A percentile compares a stretch with the other conserved stretches of the same genome.
Evolutionary conservation across 2,113 vertebrate species (phyloP).

Genomic region (Gorsachius goisagi): DNA sequence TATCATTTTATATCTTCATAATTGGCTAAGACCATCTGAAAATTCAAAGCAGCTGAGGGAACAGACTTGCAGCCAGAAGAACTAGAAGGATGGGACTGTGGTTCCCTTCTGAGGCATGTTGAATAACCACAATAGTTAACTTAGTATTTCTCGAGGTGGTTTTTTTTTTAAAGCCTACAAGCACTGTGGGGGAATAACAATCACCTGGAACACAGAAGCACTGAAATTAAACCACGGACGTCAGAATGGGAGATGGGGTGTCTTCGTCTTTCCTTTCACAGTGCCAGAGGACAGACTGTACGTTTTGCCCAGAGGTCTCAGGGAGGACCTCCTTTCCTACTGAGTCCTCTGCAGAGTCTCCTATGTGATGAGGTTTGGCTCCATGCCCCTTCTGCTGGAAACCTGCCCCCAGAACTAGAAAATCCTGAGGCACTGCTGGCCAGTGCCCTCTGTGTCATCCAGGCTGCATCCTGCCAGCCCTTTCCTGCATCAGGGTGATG

Average conservation of each 20-base stretch:
- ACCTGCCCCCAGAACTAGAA: background rate
- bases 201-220: background rate
- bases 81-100: background rate
- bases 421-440: background rate
- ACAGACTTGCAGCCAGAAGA: background rate
- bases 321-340: background rate
- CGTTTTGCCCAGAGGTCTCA: background rate
- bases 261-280: background rate
- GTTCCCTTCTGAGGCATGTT: background rate
- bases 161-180: background rate
- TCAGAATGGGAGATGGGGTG: background rate
- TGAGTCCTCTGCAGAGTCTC: background rate
- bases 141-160: background rate
- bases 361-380: background rate
- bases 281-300: background rate
- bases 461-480: background rate
- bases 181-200: background rate
- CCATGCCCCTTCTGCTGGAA: background rate
- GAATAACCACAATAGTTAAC: background rate
- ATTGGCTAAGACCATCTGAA: slow-evolving; percentile 21
- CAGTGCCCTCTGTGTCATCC: background rate
- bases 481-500: background rate
- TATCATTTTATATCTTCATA: slow-evolving; percentile 57
- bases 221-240: background rate
- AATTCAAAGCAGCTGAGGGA: slow-evolving; percentile 28